Conservation (phyloP, 2,888 invertebrate species). For the Erebia aethiops region DNA sequence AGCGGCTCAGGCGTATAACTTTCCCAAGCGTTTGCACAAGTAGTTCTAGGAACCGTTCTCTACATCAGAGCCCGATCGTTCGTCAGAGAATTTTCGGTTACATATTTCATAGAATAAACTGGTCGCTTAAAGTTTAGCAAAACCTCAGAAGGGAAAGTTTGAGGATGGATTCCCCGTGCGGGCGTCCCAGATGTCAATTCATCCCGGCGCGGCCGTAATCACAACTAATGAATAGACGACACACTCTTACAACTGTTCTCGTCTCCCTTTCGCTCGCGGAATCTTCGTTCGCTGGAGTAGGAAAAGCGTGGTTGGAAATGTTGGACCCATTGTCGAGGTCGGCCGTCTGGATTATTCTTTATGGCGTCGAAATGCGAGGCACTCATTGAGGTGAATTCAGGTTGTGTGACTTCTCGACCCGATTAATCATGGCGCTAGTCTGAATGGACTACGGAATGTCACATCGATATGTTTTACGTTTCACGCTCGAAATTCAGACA, state of each 20-base stretch:
- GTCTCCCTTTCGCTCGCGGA: constrained; percentile 60
- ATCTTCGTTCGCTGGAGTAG: constrained; percentile 56
- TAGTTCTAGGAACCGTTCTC: constrained; percentile 23
- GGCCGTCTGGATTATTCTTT: constrained; percentile 77
- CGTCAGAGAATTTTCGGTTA: constrained; percentile 16
- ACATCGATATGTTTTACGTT: constrained; percentile 46
- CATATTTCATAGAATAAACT: constrained; percentile 62
- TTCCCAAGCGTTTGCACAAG: constrained; percentile 5
- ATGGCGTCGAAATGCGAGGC: constrained; percentile 77
- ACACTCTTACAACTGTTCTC: constrained; percentile 58
- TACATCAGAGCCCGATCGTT: neutral
- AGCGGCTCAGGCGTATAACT: constrained; percentile 14
- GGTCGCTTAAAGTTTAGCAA: constrained; percentile 69
- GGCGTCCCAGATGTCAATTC: constrained; percentile 79
- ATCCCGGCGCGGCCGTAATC: constrained; percentile 70
- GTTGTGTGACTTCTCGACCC: constrained; percentile 73
- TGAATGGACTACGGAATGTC: constrained; percentile 54
- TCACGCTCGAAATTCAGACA: constrained; percentile 20
- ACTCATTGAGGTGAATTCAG: constrained; percentile 76
- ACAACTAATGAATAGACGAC: constrained; percentile 80
- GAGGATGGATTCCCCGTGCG: constrained; percentile 63
- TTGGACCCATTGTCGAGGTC: constrained; percentile 65
- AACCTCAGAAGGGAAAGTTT: constrained; percentile 72
- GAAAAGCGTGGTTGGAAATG: constrained; percentile 54
- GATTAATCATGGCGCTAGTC: constrained; percentile 66